phyloP scores from a whole-genome alignment of 2,888 invertebrate genomes.

The Megastigmus dorsalis region DNA sequence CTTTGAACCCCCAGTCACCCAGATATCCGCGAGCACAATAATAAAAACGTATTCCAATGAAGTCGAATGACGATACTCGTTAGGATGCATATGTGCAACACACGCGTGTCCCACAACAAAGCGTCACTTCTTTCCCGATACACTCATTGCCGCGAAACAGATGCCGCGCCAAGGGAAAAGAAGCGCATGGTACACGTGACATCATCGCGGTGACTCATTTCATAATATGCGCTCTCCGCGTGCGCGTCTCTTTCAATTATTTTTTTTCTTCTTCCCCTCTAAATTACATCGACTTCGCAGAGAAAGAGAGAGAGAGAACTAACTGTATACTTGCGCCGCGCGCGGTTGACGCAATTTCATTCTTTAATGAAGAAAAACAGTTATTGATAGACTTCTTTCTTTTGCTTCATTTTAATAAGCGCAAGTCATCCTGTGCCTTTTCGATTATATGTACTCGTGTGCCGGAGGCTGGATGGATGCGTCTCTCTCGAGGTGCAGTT shows the following conservation, averaged over 20 bases:
- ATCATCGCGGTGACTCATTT: slow-evolving; percentile 41
- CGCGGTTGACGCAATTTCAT: slow-evolving; percentile 31
- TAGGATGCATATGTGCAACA: not conserved
- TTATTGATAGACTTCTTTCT: slow-evolving; percentile 30
- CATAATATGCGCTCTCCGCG: not conserved
- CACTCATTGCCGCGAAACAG: slow-evolving; percentile 28
- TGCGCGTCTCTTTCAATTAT: slow-evolving; percentile 9
- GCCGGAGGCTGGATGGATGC: too few relatives aligned
- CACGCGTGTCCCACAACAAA: slow-evolving; percentile 18
- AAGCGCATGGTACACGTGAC: slow-evolving; percentile 14
- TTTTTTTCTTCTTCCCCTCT: slow-evolving; percentile 26
- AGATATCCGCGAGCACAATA: too few relatives aligned
- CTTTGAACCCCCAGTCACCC: too few relatives aligned
- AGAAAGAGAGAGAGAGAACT: too few relatives aligned
- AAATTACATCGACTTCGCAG: slow-evolving; percentile 16
- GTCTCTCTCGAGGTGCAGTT: slow-evolving; percentile 19
- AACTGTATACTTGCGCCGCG: not conserved
- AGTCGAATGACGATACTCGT: not conserved
- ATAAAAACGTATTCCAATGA: too few relatives aligned
- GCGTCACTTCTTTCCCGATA: slow-evolving; percentile 27
- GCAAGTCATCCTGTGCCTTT: slow-evolving; percentile 19
- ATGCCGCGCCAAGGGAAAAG: slow-evolving; percentile 34
- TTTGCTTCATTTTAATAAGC: slow-evolving; percentile 24
- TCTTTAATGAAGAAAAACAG: slow-evolving; percentile 26
- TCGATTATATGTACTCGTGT: not conserved